Conservation (phyloP, 2,888 invertebrate species). For the Azorinus chamasolen region DNA sequence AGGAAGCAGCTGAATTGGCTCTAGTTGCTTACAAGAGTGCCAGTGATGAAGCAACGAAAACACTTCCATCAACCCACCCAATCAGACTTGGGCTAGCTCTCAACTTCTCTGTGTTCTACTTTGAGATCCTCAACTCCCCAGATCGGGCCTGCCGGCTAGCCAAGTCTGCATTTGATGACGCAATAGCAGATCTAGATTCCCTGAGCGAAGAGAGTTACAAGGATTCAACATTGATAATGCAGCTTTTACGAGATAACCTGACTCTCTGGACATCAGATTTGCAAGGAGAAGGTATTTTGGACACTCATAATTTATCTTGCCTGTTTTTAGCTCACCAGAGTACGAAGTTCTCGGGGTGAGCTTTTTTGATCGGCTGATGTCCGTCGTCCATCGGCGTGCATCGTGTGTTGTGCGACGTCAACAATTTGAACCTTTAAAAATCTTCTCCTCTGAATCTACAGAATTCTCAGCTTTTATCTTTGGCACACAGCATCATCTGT, state of each 20-base stretch:
- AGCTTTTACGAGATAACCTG: conserved; percentile 92
- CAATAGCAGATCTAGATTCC: conserved; percentile 99
- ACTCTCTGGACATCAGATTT: conserved; percentile 94
- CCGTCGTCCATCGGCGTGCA: no score
- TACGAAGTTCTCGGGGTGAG: no score
- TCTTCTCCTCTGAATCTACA: no score
- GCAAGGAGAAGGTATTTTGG: no score
- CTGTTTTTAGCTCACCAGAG: no score
- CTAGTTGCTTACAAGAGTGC: conserved; percentile 99
- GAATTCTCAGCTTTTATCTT: no score
- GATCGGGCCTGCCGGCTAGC: conserved; percentile 99
- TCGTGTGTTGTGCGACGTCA: no score
- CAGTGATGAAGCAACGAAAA: conserved; percentile 98
- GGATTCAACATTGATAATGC: conserved; percentile 99
- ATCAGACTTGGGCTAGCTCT: conserved; percentile 99
- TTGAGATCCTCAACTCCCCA: conserved; percentile 99
- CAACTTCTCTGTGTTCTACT: conserved; percentile 99
- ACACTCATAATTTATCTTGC: no score
- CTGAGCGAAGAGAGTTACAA: conserved; percentile 99
- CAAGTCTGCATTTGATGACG: conserved; percentile 99
- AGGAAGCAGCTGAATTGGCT: conserved; percentile 79
- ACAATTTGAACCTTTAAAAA: no score
- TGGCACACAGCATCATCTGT: no score
- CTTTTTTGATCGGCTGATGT: no score
- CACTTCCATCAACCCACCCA: conserved; percentile 99